phyloP scores from a whole-genome alignment of 2,113 vertebrate genomes.

The Triplophysa dalaica region DNA sequence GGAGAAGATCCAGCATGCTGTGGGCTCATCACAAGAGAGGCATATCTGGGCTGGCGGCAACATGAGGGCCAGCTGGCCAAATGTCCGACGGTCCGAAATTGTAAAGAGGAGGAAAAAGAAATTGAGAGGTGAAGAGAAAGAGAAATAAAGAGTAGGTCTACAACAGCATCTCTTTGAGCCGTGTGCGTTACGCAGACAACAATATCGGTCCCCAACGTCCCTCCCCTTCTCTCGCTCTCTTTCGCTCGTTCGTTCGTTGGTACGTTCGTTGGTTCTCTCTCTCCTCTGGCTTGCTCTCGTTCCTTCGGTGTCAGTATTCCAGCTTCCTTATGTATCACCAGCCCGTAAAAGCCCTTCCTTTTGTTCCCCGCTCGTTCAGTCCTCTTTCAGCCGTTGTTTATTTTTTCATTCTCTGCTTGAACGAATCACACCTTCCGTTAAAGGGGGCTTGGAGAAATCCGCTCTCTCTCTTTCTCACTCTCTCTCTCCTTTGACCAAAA shows the following conservation, averaged over 20 bases:
- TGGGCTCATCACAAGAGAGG: slow-evolving; percentile 67
- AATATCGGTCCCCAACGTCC: slow-evolving; percentile 49
- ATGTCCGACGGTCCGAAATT: background rate
- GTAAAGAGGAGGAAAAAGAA: slow-evolving; percentile 27
- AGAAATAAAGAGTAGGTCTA: slow-evolving; percentile 47
- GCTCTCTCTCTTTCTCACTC: slow-evolving; percentile 32
- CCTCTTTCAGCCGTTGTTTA: slow-evolving; percentile 33
- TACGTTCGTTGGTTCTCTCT: slow-evolving; percentile 10
- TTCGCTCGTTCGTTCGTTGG: slow-evolving; percentile 5
- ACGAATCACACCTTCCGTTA: slow-evolving; percentile 40
- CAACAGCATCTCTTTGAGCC: slow-evolving; percentile 54
- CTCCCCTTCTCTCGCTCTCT: slow-evolving; percentile 45
- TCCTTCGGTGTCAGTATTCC: slow-evolving; percentile 40
- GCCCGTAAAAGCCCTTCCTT: background rate
- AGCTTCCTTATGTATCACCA: slow-evolving; percentile 26
- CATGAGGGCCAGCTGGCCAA: slow-evolving; percentile 43
- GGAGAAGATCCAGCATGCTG: slow-evolving; percentile 80
- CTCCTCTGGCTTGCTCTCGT: slow-evolving; percentile 9
- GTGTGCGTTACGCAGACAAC: slow-evolving; percentile 46
- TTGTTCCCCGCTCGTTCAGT: slow-evolving; percentile 32
- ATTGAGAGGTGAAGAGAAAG: slow-evolving; percentile 36
- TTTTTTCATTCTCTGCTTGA: slow-evolving; percentile 38
- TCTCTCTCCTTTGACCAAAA: slow-evolving; percentile 49
- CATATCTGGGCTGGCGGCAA: slow-evolving; percentile 63
- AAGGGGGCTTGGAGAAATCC: slow-evolving; percentile 11